phyloP scores from a whole-genome alignment of 35 echinoderm and acorn worm genomes.

The Heliocidaris erythrogramma region DNA sequence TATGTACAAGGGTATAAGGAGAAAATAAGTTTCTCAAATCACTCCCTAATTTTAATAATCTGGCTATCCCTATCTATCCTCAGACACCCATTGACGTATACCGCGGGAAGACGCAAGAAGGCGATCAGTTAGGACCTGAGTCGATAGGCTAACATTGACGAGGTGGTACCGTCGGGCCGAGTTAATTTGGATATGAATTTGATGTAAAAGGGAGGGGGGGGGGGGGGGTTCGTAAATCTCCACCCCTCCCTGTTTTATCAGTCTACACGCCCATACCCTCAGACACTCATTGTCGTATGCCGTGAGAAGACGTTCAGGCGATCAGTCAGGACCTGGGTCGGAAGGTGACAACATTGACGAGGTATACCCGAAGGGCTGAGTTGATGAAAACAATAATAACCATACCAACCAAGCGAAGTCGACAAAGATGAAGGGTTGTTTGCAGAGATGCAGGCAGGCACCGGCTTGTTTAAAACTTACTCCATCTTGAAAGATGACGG shows the following conservation, averaged over 20 bases:
- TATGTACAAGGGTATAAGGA: too few species aligned
- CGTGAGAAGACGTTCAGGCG: background rate
- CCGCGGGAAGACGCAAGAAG: too few species aligned
- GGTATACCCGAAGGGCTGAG: background rate
- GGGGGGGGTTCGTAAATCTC: background rate
- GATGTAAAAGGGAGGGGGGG: background rate
- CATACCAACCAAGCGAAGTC: background rate
- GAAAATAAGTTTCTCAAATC: too few species aligned
- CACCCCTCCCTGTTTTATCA: background rate
- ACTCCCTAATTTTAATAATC: too few species aligned
- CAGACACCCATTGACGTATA: too few species aligned
- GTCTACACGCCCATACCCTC: background rate
- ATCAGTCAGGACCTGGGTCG: background rate
- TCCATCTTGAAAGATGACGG: background rate
- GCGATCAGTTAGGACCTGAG: too few species aligned
- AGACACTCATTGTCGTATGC: background rate
- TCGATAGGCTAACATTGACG: background rate
- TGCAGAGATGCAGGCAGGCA: background rate
- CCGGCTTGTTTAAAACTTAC: background rate
- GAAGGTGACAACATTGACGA: background rate
- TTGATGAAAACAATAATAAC: background rate
- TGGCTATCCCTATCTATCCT: too few species aligned
- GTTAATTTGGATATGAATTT: background rate
- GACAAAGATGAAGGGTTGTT: background rate
- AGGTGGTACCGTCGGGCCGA: background rate